Base-by-base conservation (phyloP, 2,113 vertebrate genomes). In the Nannobrachium achirus region DNA sequence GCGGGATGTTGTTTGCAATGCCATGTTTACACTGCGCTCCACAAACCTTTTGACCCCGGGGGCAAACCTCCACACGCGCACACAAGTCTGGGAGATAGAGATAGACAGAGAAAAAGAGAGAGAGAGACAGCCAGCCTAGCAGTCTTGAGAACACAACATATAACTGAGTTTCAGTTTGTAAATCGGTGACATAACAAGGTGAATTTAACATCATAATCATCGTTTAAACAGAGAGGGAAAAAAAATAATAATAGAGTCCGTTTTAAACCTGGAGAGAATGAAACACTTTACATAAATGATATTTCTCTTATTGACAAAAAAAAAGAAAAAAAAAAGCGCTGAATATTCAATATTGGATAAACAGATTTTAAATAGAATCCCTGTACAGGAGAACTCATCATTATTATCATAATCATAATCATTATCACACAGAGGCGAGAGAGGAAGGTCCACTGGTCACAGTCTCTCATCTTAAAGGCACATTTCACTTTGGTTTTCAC, bases 281-380 rank as follows among this genome's bases (percentile, higher is more conserved):
- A 48, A 76, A 83, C 70, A 80, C 25, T 80, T 75, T 83, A 80
- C 84, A 88, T 68, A 86, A 85, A 88, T 72, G 83, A 86, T 75
- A 85, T 71, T 33, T 60, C 57, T 60, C 57, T 60, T 63, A 78
- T 80, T 41, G 42, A 85, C 86, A 86, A 87, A 88, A 33, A 33
- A 33, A 33, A 33, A 5, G 6, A 33, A 33, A 25, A 33, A 33
- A 33, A 5, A 33, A 33, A 33, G n/a, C n/a, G n/a, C 71, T 75
- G 56, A 87, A 87, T 78, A 87, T 62, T 80, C 73, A 80, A 33
- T 79, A 69, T 50, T 53, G 60, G 58, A 78, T 70, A 49, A 68
- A 83, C 65, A 78, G 76, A 88, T 89, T 89, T 33, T 89, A 89
- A 88, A 89, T 89, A 89, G 82, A 86, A 75, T n/a, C 72, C 85